Conservation (phyloP, 2,113 vertebrate species). For the Oreochromis aureus region DNA sequence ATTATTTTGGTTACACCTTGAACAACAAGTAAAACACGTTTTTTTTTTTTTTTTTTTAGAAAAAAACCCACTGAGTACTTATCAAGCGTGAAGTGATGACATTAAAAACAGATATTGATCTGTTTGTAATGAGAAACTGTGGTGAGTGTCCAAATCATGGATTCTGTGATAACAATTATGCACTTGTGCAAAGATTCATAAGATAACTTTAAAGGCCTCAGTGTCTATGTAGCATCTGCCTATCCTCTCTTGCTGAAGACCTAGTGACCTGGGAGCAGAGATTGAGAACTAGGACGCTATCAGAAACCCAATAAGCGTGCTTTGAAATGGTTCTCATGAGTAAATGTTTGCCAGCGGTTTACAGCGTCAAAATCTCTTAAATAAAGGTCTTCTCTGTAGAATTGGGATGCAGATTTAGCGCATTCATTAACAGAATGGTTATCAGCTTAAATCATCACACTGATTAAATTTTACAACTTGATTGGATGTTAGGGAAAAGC, state of each 20-base stretch:
- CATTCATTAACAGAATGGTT: slow-evolving; percentile 30
- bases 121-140: background rate
- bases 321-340: background rate
- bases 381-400: background rate
- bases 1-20: background rate
- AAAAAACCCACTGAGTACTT: background rate
- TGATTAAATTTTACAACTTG: slow-evolving; percentile 3
- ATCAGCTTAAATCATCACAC: slow-evolving; percentile 8
- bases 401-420: slow-evolving; percentile 1
- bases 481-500: slow-evolving; percentile 1
- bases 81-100: background rate
- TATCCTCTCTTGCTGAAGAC: background rate
- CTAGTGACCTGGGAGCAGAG: background rate
- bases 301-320: background rate
- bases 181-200: background rate
- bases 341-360: background rate
- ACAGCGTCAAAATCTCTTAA: background rate
- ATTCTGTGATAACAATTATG: background rate
- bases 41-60: too few relatives aligned
- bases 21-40: background rate
- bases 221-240: background rate
- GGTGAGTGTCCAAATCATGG: background rate
- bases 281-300: background rate
- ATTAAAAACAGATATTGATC: background rate
- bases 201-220: background rate